Evolutionary conservation across 2,888 invertebrate genomes (phyloP), one percentile per base, ranked within the genome.

Genomic region (Laothoe populi): DNA sequence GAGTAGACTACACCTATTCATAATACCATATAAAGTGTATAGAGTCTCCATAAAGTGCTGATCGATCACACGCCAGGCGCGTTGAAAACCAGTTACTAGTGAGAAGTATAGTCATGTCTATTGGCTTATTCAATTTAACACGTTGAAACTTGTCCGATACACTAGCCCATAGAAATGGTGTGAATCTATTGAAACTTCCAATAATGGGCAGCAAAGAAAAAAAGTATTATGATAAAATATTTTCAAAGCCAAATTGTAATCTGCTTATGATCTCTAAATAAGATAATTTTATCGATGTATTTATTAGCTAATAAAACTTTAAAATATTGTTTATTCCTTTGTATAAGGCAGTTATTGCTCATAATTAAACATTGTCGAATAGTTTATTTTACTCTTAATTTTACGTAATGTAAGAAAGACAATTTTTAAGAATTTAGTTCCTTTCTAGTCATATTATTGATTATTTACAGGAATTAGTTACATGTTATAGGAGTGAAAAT

Each of bases 361-460:
- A 64, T 69, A 64, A 61, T 63, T 61, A n/a, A n/a, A 68, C 68
- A 62, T 63, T 64, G 65, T 63, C 19, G 19, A 44, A 44, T 65
- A 60, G 59, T 64, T 40, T 38, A 16, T 8, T 42, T 7, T 19
- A 44, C 31, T 57, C 16, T 64, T 40, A 62, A 57, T 45, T 53
- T 44, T 64, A 61, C 63, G 57, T 42, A 60, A 62, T 59, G 42
- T 62, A 60, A 57, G n/a, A 48, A 64, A 63, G 61, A 60, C 64
- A 65, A 65, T 60, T 59, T 65, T 60, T 59, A 59, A 67, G 44
- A 58, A 8, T 59, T 64, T 45, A 42, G 60, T 66, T 68, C 62
- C 62, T 59, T 70, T 76, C 79, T 79, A 79, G 81, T 79, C 79
- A 80, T 76, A 19, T 53, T 16, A 24, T 48, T 48, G 19, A n/a